These are phyloP conservation scores for Chamaea fasciata DNA, from an alignment of 2,113 vertebrate genomes.

Conservation along the genomic window DNA sequence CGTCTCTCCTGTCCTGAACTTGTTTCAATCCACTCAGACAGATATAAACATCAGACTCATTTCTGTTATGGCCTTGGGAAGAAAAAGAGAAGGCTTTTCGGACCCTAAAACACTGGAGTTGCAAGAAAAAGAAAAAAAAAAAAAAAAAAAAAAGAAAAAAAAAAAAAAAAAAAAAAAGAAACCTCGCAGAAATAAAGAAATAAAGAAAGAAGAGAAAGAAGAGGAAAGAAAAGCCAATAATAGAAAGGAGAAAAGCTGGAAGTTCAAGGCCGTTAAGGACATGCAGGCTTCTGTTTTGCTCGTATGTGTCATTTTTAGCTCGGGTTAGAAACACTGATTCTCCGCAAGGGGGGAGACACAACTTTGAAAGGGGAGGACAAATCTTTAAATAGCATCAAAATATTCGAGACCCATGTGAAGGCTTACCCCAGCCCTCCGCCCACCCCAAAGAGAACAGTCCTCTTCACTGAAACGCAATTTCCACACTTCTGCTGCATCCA, in stretches of 20 bases:
- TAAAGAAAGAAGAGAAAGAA: not conserved
- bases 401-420: not conserved
- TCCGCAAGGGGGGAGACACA: not conserved
- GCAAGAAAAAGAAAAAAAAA: not conserved
- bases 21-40: not conserved
- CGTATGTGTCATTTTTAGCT: constrained; percentile 17
- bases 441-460: not conserved
- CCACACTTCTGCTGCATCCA: not conserved
- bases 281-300: not conserved
- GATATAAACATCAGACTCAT: not conserved
- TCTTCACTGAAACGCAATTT: not conserved
- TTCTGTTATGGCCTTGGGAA: not conserved
- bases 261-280: not conserved
- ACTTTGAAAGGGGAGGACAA: not conserved
- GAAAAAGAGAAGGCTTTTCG: not conserved
- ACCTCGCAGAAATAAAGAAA: not conserved
- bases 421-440: not conserved
- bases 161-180: not conserved
- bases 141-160: not conserved
- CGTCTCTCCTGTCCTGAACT: not conserved
- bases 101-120: not conserved
- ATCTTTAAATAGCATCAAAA: constrained; percentile 43
- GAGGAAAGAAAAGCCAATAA: not conserved
- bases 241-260: not conserved
- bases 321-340: not conserved